Conservation (phyloP, 1,140 invertebrate genomes). For the Drosophila littoralis region DNA sequence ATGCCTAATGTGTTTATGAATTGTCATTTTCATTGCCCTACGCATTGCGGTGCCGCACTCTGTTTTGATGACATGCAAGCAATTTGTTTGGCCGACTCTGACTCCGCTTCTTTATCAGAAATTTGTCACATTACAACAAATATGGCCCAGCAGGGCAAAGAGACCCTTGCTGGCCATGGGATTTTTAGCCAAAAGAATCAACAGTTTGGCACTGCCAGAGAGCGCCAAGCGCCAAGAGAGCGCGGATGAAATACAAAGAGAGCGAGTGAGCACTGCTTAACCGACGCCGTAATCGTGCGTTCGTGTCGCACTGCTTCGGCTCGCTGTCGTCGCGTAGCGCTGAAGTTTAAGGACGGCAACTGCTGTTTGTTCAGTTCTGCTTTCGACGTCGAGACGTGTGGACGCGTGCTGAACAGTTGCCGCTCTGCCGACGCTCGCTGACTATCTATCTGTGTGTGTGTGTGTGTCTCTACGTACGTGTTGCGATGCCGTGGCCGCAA, state of each 20-base stretch:
- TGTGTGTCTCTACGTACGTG: conserved; percentile 8
- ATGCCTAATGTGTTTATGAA: conserved; percentile 64
- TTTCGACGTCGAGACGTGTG: conserved; percentile 54
- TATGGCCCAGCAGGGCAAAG: background rate
- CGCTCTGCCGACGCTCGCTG: background rate
- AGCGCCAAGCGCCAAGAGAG: conserved; percentile 15
- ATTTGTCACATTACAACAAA: conserved; percentile 41
- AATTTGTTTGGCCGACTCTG: conserved; percentile 40
- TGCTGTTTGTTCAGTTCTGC: conserved; percentile 55
- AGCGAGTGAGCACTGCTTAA: conserved; percentile 54
- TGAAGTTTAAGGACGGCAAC: conserved; percentile 71
- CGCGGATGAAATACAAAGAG: conserved; percentile 19
- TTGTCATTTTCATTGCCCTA: conserved; percentile 48
- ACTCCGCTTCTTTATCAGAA: conserved; percentile 21
- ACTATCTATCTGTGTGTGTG: background rate
- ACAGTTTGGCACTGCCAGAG: conserved; percentile 67
- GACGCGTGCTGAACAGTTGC: conserved; percentile 51
- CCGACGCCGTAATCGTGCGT: conserved; percentile 43
- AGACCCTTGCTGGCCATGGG: conserved; percentile 1
- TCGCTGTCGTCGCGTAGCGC: conserved; percentile 10
- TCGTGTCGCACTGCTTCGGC: conserved; percentile 15
- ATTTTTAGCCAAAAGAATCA: conserved; percentile 53
- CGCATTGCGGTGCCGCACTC: conserved; percentile 29
- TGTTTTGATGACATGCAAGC: conserved; percentile 46
- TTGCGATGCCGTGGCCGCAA: conserved; percentile 36